A percentile compares a stretch with the other conserved stretches of the same genome.
Evolutionary conservation across 1,140 invertebrate species (phyloP).

Genomic region (Nephotettix cincticeps): DNA sequence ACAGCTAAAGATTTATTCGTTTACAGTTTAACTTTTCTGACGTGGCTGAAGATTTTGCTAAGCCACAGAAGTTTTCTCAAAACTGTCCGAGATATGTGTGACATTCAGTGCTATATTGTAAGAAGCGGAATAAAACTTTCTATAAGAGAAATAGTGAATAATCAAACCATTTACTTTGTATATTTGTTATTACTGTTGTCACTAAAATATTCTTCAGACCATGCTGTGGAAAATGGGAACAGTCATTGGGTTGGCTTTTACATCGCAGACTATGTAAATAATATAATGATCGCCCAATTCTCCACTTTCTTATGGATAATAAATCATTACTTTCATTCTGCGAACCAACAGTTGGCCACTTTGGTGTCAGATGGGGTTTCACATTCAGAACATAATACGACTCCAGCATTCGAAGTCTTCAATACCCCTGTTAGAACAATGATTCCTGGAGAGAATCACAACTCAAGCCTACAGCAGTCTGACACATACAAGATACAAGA

Average conservation of each 20-base stretch:
- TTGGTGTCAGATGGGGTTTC: not conserved
- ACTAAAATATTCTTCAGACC: not conserved
- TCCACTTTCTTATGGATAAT: not conserved
- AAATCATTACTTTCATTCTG: not conserved
- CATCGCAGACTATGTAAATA: not conserved
- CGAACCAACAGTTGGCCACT: not conserved
- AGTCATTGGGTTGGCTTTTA: conserved; percentile 10
- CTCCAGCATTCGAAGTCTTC: not conserved
- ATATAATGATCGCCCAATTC: not conserved
- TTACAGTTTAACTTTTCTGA: not conserved
- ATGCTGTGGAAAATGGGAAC: not conserved
- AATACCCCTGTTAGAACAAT: not conserved
- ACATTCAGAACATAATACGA: not conserved
- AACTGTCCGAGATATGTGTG: not conserved
- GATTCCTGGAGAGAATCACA: too few species aligned
- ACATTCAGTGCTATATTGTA: not conserved
- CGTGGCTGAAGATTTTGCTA: not conserved
- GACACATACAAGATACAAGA: not conserved
- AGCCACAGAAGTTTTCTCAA: not conserved
- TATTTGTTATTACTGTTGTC: not conserved
- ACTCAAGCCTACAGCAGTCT: not conserved
- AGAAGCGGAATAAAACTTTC: not conserved
- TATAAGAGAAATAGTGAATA: not conserved
- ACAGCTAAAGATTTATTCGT: not conserved
- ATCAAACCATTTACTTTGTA: not conserved